Percentiles rank a stretch among this genome's conserved stretches.
Evolutionary conservation across 2,113 vertebrate species (phyloP).

Genomic region (Felis chaus): DNA sequence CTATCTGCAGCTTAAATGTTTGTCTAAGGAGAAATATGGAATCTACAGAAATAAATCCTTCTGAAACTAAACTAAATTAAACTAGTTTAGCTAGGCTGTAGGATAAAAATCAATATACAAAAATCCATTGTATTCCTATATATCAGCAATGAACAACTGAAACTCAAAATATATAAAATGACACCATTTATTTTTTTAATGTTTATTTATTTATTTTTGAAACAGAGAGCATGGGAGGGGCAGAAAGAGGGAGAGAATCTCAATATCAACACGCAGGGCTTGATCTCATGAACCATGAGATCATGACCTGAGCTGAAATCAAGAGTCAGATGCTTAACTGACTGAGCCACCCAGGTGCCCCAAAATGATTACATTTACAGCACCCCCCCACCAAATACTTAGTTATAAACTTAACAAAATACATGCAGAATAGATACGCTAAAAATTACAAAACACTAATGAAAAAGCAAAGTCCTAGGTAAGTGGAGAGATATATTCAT

Average conservation of each 20-base stretch:
- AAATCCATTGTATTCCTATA: background rate
- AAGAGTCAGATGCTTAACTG: too few species aligned
- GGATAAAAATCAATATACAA: background rate
- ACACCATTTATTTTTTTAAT: too few species aligned
- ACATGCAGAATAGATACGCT: background rate
- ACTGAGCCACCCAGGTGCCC: too few species aligned
- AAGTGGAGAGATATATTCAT: background rate
- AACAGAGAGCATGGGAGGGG: too few species aligned
- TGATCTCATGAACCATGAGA: too few species aligned
- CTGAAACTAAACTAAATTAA: background rate
- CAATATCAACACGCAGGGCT: too few species aligned
- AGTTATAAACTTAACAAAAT: background rate
- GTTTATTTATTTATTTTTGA: too few species aligned
- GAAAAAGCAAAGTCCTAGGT: background rate
- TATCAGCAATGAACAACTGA: background rate
- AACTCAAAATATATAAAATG: slow-evolving; percentile 11
- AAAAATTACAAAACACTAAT: background rate
- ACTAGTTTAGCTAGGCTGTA: background rate
- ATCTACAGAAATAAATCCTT: background rate
- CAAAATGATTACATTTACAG: background rate
- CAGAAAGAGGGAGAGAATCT: too few species aligned
- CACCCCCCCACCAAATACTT: background rate
- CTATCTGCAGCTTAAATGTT: background rate
- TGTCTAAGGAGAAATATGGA: background rate
- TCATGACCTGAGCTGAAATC: too few species aligned